Evolutionary conservation across 2,888 invertebrate genomes (phyloP), one percentile per base, ranked within the genome.

Genomic region (Nymphalis urticae): DNA sequence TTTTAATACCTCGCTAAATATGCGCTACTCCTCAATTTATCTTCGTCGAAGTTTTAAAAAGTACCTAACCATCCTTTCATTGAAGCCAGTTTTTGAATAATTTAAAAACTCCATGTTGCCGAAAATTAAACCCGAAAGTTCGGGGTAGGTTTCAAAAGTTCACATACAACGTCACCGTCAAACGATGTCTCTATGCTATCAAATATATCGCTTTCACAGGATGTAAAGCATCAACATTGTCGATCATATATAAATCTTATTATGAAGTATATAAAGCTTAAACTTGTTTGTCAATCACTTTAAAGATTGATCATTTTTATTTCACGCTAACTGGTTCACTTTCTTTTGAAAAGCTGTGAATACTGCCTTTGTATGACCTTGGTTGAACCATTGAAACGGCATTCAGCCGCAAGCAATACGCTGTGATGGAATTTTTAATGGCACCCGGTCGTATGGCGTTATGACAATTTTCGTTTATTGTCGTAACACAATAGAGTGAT

Each of bases 341-440:
- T 75, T 75, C 76, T 73, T 73, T 72, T 82, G 80, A 84, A 85
- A 80, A 78, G 80, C 74, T 61, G 77, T 83, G 82, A 83, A 83
- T 79, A 77, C 79, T 75, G 75, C 80, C 78, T 86, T 88, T 88
- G 85, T 87, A 71, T 82, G 84, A 84, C 83, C 84, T 84, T 85
- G 65, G 64, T 48, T 65, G 81, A 77, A 67, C 72, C 76, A 77
- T 77, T 74, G 70, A 76, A 76, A 71, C 70, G 51, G 69, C 68
- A 21, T 66, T 67, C 68, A 71, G 81, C 84, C 83, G 76, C 80
- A 77, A 82, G 85, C 85, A 77, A 82, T 83, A 75, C 76, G 72
- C 77, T 78, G 74, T 88, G 87, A 90, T 90, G 89, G 89, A 90
- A 90, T 90, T 90, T 90, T 88, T 88, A 88, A 90, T 90, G 85